Conservation (phyloP, 2,888 invertebrate genomes). For the Ceraclea dissimilis region DNA sequence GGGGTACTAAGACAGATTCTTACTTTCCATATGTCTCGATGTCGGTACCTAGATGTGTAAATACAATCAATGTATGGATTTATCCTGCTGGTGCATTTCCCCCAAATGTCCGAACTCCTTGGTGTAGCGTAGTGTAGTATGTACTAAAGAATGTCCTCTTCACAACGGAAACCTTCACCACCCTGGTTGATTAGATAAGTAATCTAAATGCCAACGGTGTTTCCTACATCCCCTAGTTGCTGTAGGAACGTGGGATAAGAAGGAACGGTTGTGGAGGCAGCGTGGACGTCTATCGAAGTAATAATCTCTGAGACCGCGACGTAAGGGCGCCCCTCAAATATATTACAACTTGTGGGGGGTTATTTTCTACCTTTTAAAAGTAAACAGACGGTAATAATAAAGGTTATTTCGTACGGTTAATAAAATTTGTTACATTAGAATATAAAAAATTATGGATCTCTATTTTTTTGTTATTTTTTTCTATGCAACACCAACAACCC, state of each 20-base stretch:
- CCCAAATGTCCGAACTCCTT: background rate
- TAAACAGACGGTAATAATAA: background rate
- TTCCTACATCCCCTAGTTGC: slow-evolving; percentile 10
- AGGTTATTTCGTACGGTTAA: background rate
- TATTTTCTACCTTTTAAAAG: background rate
- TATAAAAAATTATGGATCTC: no score
- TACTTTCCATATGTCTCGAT: no score
- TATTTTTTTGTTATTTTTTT: no score
- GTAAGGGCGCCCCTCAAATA: slow-evolving; percentile 17
- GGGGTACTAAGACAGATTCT: no score
- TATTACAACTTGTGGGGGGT: background rate
- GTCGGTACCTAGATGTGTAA: no score
- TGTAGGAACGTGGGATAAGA: background rate
- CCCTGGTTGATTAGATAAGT: slow-evolving; percentile 25
- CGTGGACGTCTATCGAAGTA: slow-evolving; percentile 15
- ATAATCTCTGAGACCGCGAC: slow-evolving; percentile 22
- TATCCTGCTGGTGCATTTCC: background rate
- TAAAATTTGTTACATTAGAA: background rate
- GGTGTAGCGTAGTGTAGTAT: background rate
- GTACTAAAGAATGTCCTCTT: slow-evolving; percentile 1
- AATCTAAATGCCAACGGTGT: slow-evolving; percentile 26
- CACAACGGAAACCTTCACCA: slow-evolving; percentile 1
- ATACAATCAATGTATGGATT: background rate
- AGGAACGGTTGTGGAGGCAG: background rate
- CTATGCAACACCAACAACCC: no score